A percentile compares a stretch with the other conserved stretches of the same genome.
phyloP scores from a whole-genome alignment of 2,113 vertebrate species.

The Colinus virginianus region DNA sequence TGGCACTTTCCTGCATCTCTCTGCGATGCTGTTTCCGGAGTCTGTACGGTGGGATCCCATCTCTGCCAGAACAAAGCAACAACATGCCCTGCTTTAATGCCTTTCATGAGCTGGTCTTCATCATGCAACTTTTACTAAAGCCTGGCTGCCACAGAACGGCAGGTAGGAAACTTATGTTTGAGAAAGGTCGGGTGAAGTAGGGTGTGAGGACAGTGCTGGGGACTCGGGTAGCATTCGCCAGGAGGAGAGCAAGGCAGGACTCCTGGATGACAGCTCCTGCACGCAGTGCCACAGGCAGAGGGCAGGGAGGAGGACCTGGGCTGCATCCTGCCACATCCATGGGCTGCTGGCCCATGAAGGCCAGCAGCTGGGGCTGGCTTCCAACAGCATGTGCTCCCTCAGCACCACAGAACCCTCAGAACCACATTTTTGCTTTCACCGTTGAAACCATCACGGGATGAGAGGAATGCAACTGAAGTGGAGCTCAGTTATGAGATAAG shows the following conservation, averaged over 20 bases:
- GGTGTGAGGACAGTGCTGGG: background rate
- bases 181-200: background rate
- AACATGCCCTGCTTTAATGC: background rate
- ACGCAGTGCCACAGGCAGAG: background rate
- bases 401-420: background rate
- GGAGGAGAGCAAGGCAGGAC: background rate
- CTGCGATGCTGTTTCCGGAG: slow-evolving; percentile 95
- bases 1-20: slow-evolving; percentile 99
- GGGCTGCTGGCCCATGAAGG: background rate
- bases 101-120: background rate
- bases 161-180: background rate
- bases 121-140: fast-evolving
- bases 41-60: slow-evolving; percentile 94
- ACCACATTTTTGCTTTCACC: background rate
- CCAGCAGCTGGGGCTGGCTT: fast-evolving
- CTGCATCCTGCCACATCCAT: background rate
- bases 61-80: slow-evolving; percentile 78
- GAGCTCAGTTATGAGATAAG: background rate
- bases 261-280: background rate
- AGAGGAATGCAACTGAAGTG: background rate
- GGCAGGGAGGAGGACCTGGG: slow-evolving; percentile 40
- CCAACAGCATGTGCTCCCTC: fast-evolving
- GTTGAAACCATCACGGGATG: fast-evolving
- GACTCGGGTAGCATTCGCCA: fast-evolving
- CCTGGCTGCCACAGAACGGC: fast-evolving